Evolutionary conservation across 1,140 invertebrate species (phyloP), one percentile per base, ranked within the genome.

Genomic region (Drosophila grimshawi): DNA sequence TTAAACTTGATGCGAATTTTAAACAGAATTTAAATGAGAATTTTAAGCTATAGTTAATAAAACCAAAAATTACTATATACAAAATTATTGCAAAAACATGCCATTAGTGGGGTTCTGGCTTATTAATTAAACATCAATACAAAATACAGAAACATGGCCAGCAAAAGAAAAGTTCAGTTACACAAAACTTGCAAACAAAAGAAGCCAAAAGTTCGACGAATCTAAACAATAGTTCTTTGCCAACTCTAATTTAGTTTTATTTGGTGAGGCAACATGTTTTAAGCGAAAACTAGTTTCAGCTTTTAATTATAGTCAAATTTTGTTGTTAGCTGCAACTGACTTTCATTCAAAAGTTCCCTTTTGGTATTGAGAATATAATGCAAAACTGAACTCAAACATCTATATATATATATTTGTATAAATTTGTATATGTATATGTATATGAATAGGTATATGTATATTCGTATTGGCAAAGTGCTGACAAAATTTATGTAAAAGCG

Each of bases 401-500:
- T 49, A 7, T 11, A 27, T 35, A 6, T 57, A 5, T 52, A 4
- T 30, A 5, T 48, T 19, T 59, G 35, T n/a, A 39, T 53, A 39
- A 56, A 30, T 59, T 61, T 61, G 68, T 71, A 77, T 53, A 19
- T 19, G 19, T 43, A 32, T 48, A 7, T 11, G n/a, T 35, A 6
- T 57, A 19, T 48, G 8, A 8, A 5, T 52, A 4, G 11, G 4
- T 48, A 30, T 59, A 43, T n/a, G 46, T 53, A 39, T 62, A 29
- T 59, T 61, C 64, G 68, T 71, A 77, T 53, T 71, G 75, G 72
- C 62, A 69, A 62, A 65, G 77, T 63, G 81, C 74, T 83, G 81
- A 85, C 81, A 85, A 83, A 86, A 86, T 78, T 81, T 76, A 86
- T 80, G 67, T 56, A 46, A 62, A 71, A 72, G 73, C 85, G 83